Evolutionary conservation across 2,797 vertebrate genomes (phyloP).

Genomic region (Amblyraja radiata): DNA sequence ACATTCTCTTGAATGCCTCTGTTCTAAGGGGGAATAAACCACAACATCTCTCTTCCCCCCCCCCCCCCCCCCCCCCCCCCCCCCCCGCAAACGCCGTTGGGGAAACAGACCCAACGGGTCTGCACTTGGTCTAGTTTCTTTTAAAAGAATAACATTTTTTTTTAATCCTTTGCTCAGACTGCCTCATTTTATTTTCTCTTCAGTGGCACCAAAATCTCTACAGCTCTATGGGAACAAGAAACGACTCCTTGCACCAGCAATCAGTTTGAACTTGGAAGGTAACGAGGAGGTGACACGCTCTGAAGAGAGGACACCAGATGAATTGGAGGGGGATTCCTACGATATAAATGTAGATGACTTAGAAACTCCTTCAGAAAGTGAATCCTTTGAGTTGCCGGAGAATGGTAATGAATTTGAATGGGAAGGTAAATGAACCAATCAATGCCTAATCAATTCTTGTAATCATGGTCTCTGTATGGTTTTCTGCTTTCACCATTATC

Average conservation of each 20-base stretch:
- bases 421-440: constrained; percentile 61
- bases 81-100: too few species aligned
- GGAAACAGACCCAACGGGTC: too few species aligned
- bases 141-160: background rate
- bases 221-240: constrained; percentile 59
- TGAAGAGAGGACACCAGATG: constrained; percentile 45
- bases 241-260: constrained; percentile 58
- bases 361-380: constrained; percentile 72
- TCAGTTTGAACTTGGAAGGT: constrained; percentile 55
- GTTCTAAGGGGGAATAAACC: background rate
- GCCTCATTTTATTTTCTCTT: background rate
- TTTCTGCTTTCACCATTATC: background rate
- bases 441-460: background rate
- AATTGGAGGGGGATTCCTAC: constrained; percentile 51
- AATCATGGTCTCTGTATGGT: background rate
- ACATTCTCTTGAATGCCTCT: background rate
- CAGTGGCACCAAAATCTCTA: constrained; percentile 58
- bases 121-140: too few species aligned
- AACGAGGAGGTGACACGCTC: constrained; percentile 46
- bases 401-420: constrained; percentile 65
- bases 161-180: background rate
- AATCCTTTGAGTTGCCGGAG: constrained; percentile 61
- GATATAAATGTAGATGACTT: constrained; percentile 71
- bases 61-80: too few species aligned
- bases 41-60: background rate